Conservation (phyloP, 2,113 vertebrate genomes). For the Colossoma macropomum region DNA sequence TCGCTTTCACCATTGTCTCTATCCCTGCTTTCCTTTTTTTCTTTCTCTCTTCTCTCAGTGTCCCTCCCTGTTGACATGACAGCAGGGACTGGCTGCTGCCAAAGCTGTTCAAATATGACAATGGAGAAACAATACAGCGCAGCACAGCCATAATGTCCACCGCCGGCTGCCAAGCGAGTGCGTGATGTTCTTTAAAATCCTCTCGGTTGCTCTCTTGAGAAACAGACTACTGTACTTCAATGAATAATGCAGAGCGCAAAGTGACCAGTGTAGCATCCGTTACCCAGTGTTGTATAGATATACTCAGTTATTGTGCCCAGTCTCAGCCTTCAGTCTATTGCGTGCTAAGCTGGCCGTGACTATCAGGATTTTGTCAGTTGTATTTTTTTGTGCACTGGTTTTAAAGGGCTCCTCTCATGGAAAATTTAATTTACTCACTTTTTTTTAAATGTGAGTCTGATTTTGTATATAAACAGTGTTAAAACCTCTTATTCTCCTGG, state of each 20-base stretch:
- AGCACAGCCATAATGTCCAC: constrained; percentile 6
- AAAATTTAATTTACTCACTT: no score
- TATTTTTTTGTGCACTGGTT: no score
- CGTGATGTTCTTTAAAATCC: constrained; percentile 2
- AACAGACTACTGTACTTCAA: background rate
- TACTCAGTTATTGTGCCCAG: no score
- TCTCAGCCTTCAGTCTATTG: no score
- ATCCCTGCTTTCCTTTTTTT: constrained; percentile 40
- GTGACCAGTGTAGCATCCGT: background rate
- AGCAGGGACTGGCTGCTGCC: constrained; percentile 33
- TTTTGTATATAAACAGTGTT: no score
- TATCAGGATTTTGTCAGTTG: no score
- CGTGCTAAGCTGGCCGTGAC: no score
- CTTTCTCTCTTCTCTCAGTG: constrained; percentile 9
- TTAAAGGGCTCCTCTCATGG: no score
- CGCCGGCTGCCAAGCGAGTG: background rate
- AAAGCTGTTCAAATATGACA: constrained; percentile 45
- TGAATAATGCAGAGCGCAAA: background rate
- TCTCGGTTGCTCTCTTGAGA: constrained; percentile 7
- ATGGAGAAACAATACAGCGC: constrained; percentile 21
- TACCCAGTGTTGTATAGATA: no score
- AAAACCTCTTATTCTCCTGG: no score
- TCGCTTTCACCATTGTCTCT: constrained; percentile 4
- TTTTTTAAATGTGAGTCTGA: no score
- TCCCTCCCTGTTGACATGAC: constrained; percentile 14